Percentiles rank a stretch among this genome's conserved stretches.
Evolutionary conservation across 30 jellyfish, hydroid and myxozoan species (phyloP).

Genomic region (Clytia hemisphaerica): DNA sequence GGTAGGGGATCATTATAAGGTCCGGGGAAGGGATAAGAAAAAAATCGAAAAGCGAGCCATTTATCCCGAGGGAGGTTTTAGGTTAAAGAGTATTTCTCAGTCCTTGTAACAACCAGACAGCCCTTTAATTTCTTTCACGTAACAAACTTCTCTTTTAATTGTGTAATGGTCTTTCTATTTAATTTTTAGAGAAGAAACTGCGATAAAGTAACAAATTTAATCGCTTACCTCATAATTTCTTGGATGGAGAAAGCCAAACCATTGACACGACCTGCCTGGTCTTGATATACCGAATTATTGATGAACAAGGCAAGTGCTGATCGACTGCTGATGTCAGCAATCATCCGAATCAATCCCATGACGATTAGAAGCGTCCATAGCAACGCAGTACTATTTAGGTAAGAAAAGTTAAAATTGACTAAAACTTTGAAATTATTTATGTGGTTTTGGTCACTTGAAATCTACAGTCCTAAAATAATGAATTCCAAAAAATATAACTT

Average conservation of each 20-base stretch:
- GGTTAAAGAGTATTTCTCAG: no score
- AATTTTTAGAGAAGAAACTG: no score
- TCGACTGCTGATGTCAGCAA: slow-evolving; percentile 77
- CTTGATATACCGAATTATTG: slow-evolving; percentile 66
- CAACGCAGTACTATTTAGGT: slow-evolving; percentile 3
- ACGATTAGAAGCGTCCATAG: slow-evolving; percentile 63
- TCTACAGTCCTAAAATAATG: no score
- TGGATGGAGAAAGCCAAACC: slow-evolving; percentile 94
- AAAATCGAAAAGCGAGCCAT: no score
- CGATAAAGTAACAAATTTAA: no score
- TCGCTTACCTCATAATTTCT: slow-evolving; percentile 86
- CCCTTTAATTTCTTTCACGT: no score
- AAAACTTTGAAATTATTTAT: neutral
- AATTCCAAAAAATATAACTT: no score
- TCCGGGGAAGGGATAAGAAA: no score
- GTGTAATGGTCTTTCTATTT: no score
- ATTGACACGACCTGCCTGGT: slow-evolving; percentile 75
- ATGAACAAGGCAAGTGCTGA: slow-evolving; percentile 82
- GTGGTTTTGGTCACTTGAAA: neutral
- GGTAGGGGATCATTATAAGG: no score
- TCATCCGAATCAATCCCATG: slow-evolving; percentile 61
- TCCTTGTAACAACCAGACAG: neutral
- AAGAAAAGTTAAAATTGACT: neutral
- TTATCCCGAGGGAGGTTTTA: no score
- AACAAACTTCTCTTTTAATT: no score